phyloP scores from a whole-genome alignment of 1,140 invertebrate species.

The Monomorium pharaonis region DNA sequence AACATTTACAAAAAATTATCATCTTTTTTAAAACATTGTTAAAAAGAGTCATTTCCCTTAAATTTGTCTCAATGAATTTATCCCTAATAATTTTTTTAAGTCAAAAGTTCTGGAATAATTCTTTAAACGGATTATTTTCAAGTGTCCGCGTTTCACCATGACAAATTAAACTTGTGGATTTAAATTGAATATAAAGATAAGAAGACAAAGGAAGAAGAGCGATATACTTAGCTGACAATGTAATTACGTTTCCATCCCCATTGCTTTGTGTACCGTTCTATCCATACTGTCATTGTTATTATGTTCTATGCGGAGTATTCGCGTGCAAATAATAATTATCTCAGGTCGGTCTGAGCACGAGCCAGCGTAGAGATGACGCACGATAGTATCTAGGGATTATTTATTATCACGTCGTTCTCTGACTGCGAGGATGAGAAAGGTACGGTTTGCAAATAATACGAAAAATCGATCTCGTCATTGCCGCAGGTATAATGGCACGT shows the following conservation, averaged over 20 bases:
- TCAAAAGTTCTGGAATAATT: background rate
- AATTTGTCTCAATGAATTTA: background rate
- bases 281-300: slow-evolving; percentile 35
- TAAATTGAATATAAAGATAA: slow-evolving; percentile 55
- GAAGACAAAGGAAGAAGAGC: slow-evolving; percentile 13
- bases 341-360: slow-evolving; percentile 22
- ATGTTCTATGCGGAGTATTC: slow-evolving; percentile 17
- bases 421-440: background rate
- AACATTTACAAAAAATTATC: background rate
- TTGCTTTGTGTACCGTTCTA: slow-evolving; percentile 42
- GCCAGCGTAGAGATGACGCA: background rate
- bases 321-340: slow-evolving; percentile 59
- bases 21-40: background rate
- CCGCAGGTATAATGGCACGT: slow-evolving; percentile 52
- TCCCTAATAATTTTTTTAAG: background rate
- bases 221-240: slow-evolving; percentile 22
- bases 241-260: slow-evolving; percentile 42
- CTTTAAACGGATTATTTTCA: background rate
- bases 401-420: slow-evolving; percentile 35
- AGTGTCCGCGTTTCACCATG: background rate
- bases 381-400: slow-evolving; percentile 30
- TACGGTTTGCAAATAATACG: slow-evolving; percentile 55
- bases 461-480: slow-evolving; percentile 58
- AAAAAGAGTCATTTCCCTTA: background rate
- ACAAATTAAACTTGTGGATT: slow-evolving; percentile 35